Base-by-base conservation (phyloP, 2,888 invertebrate genomes). In the Cataglyphis albicans region DNA sequence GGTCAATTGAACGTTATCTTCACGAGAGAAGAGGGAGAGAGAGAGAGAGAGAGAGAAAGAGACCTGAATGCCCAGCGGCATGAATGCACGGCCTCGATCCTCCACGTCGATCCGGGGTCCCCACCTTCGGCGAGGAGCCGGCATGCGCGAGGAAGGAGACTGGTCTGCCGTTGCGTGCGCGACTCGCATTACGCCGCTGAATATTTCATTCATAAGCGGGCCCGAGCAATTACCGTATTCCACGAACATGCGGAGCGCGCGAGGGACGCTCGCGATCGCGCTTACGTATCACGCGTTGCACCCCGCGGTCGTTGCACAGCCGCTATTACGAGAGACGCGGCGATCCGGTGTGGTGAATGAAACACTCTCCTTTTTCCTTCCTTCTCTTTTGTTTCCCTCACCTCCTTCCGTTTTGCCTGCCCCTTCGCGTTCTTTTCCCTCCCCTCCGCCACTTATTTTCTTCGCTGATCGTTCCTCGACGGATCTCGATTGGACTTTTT, bases 181-280 rank as follows among this genome's bases (percentile, higher is more conserved):
- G 89, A 91, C 90, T 90, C 89, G 92, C 93, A 92, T 94, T 93
- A 93, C 92, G 91, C 89, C 84, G 87, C 88, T 92, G 93, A 94
- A 94, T 94, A 94, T 94, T 94, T 94, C 94, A 94, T 94, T 94
- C 94, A 94, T 94, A 94, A 94, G 84, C 87, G 76, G 73, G 67
- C 82, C 81, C 81, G 52, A 84, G 88, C 91, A 89, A 89, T 88
- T 89, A 87, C 88, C 88, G 92, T 93, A 91, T 93, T 91, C 91
- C 90, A 82, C 88, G 88, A 88, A 91, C 83, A 80, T 75, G 85
- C 70, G 82, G 55, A 52, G 78, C 52, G 52, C 61, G 59, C 84
- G 32, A 72, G 84, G 35, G 68, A 80, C 81, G 68, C 35, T 63
- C 52, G 63, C 82, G 75, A 81, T 89, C 82, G 88, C 81, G 78